These are phyloP conservation scores for Pedetes capensis DNA, from an alignment of 2,113 vertebrate genomes.

Conservation along the genomic window DNA sequence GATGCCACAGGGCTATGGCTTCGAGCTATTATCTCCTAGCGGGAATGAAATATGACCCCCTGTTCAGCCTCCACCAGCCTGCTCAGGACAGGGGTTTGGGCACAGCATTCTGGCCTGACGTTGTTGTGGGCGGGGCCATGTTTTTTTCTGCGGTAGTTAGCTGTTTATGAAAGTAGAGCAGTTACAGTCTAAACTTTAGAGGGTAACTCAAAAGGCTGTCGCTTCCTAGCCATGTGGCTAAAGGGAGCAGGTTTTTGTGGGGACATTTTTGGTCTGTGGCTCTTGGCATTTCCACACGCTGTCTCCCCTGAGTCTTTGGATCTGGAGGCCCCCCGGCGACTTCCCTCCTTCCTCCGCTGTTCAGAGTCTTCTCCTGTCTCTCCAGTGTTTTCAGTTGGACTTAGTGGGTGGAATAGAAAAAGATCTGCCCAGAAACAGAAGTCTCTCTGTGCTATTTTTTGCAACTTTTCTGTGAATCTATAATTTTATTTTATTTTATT, in stretches of 20 bases:
- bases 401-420: not conserved
- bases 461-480: not conserved
- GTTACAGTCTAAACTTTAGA: too few species aligned
- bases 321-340: accelerated
- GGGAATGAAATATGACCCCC: not conserved
- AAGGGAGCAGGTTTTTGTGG: not conserved
- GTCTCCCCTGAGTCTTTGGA: not conserved
- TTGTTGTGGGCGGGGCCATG: accelerated
- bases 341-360: not conserved
- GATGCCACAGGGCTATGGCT: too few species aligned
- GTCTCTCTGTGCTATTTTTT: not conserved
- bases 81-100: accelerated
- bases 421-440: not conserved
- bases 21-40: too few species aligned
- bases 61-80: not conserved
- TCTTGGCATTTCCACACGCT: not conserved
- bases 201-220: not conserved
- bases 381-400: not conserved
- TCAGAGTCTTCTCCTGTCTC: not conserved
- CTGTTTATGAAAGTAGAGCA: not conserved
- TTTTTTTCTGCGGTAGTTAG: not conserved
- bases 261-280: not conserved
- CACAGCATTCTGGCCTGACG: accelerated
- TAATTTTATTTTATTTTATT: too few species aligned
- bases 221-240: not conserved